Evolutionary conservation across 2,113 vertebrate genomes (phyloP), one percentile per base, ranked within the genome.

Genomic region (Myotis davidii): DNA sequence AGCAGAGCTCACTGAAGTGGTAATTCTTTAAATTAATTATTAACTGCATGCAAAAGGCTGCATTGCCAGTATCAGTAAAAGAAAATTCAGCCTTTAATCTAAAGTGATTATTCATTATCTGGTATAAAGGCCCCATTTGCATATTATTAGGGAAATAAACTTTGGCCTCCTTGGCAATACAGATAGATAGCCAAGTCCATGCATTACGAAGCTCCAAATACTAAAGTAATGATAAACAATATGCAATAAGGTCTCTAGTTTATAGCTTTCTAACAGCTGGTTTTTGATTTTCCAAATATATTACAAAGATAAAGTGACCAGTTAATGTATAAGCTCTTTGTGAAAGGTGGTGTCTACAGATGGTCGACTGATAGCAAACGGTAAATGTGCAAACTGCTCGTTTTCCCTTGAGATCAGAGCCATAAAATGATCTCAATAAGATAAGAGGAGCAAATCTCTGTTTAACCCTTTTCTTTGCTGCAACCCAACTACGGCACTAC

Each of bases 21-120:
- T 98, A 98, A 98, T 98, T 98, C 97, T 97, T 98, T 97, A 98
- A 98, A 98, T 98, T 98, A 98, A 98, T 99, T 98, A 98, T 98
- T 98, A 98, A 98, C 98, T 97, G 95, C 74, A 96, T 96, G 96
- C 92, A 97, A 98, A 98, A 98, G 95, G 87, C 97, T 98, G 98
- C 97, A 98, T 97, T 98, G 97, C 96, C 96, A 97, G 97, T 94
- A 97, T 88, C 96, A 98, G 92, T 98, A 98, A 98, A 98, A 81
- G 96, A 98, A 98, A 98, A 98, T 97, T 98, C 98, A 98, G 96
- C 72, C 97, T 98, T 98, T 98, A 98, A 97, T 98, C 97, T 98
- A 91, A 98, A 97, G 97, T 92, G 97, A 98, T 98, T 98, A 98
- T 98, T 98, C 97, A 98, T 98, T 98, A 98, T 98, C 97, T 97